These are phyloP conservation scores for Poecilia wingei DNA, from an alignment of 2,797 vertebrate species.

Conservation along the genomic window DNA sequence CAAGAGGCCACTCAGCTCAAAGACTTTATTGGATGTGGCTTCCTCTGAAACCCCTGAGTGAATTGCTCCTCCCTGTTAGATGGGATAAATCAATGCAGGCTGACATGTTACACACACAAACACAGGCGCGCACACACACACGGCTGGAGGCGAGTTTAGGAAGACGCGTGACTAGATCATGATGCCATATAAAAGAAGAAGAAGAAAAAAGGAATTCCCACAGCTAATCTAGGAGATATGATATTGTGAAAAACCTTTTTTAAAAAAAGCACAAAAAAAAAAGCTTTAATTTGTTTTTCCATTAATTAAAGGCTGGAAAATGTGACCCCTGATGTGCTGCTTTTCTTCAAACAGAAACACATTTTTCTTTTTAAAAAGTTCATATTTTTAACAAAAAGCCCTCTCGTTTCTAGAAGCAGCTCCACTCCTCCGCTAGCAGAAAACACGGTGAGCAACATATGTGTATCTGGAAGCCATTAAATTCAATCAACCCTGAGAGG, in stretches of 20 bases:
- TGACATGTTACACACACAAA: constrained; percentile 25
- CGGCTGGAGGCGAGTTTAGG: background rate
- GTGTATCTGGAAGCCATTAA: constrained; percentile 43
- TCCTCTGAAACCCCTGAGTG: constrained; percentile 41
- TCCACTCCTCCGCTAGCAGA: background rate
- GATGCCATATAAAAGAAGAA: constrained; percentile 1
- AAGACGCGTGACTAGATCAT: constrained; percentile 26
- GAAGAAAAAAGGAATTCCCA: background rate
- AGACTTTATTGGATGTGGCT: constrained; percentile 45
- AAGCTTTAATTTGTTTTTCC: constrained; percentile 11
- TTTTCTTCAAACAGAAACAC: background rate
- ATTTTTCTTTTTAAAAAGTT: too few species aligned
- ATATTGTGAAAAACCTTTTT: constrained; percentile 30
- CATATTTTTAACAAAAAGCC: background rate
- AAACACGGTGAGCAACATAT: background rate
- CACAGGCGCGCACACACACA: constrained; percentile 2
- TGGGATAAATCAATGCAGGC: constrained; percentile 52
- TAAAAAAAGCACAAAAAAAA: background rate
- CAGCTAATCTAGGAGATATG: background rate
- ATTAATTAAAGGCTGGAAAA: background rate
- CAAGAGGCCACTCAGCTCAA: constrained; percentile 55
- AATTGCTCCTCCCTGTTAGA: constrained; percentile 52
- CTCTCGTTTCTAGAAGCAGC: fast-evolving
- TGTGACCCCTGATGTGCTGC: background rate
- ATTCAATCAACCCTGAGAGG: constrained; percentile 64